Evolutionary conservation across 2,888 invertebrate genomes (phyloP).

Genomic region (Lacanobia oleracea): DNA sequence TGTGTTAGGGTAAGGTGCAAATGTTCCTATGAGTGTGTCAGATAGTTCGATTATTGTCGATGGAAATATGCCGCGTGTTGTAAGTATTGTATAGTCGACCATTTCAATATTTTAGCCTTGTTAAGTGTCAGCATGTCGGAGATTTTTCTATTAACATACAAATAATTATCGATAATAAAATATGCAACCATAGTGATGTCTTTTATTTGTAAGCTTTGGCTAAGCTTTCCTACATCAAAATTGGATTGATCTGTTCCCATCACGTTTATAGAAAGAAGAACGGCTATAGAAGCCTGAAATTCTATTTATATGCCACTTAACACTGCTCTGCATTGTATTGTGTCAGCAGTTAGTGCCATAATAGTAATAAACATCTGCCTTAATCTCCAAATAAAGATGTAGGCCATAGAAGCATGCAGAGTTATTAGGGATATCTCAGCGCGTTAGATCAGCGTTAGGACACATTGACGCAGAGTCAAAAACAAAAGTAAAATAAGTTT

Average conservation of each 20-base stretch:
- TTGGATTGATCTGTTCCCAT: not conserved
- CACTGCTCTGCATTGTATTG: no score
- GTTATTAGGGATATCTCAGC: no score
- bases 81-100: constrained; percentile 82
- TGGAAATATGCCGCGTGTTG: constrained; percentile 72
- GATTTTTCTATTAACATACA: constrained; percentile 88
- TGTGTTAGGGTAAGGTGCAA: constrained; percentile 86
- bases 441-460: no score
- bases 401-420: no score
- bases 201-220: constrained; percentile 49
- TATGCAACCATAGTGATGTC: constrained; percentile 75
- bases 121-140: constrained; percentile 83
- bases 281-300: not conserved
- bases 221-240: not conserved
- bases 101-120: constrained; percentile 83
- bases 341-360: no score
- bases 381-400: no score
- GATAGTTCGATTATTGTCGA: constrained; percentile 74
- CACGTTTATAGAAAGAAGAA: not conserved
- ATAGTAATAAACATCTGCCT: no score
- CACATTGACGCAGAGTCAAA: no score
- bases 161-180: constrained; percentile 78
- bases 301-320: no score
- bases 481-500: no score
- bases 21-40: constrained; percentile 89